phyloP scores from a whole-genome alignment of 2,113 vertebrate species.

The Hipposideros armiger region DNA sequence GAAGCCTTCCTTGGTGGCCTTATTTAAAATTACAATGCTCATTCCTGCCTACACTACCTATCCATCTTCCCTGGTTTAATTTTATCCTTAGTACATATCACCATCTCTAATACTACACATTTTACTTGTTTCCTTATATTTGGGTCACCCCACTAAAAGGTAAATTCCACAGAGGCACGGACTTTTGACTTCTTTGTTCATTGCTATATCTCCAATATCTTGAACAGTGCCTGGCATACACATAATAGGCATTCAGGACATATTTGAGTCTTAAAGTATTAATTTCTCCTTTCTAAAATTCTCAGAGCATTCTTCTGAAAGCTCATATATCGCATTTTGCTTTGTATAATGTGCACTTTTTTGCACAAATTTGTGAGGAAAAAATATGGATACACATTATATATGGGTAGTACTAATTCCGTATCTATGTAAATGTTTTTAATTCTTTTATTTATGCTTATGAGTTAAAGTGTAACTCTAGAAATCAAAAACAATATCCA shows the following conservation, averaged over 20 bases:
- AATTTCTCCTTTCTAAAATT: conserved; percentile 62
- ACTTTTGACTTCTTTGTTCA: conserved; percentile 19
- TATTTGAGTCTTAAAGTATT: conserved; percentile 1
- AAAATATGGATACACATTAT: too few species aligned
- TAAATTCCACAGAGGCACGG: not conserved
- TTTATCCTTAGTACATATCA: conserved; percentile 26
- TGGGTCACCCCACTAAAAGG: not conserved
- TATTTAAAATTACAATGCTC: conserved; percentile 53
- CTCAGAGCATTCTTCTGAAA: conserved; percentile 54
- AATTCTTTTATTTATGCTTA: too few species aligned
- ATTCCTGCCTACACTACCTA: not conserved
- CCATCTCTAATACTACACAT: not conserved
- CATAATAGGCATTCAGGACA: not conserved
- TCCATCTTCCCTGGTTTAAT: conserved; percentile 17
- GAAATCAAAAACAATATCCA: too few species aligned
- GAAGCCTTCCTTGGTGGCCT: not conserved
- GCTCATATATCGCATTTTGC: not conserved
- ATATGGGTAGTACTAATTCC: too few species aligned
- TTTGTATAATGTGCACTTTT: too few species aligned
- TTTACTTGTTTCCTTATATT: conserved; percentile 12
- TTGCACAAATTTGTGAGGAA: too few species aligned
- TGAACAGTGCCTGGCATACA: conserved; percentile 4
- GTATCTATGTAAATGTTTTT: too few species aligned
- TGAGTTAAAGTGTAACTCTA: too few species aligned
- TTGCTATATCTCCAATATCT: not conserved